These are phyloP conservation scores for Microctonus aethiopoides DNA, from an alignment of 2,888 invertebrate species.

Conservation along the genomic window DNA sequence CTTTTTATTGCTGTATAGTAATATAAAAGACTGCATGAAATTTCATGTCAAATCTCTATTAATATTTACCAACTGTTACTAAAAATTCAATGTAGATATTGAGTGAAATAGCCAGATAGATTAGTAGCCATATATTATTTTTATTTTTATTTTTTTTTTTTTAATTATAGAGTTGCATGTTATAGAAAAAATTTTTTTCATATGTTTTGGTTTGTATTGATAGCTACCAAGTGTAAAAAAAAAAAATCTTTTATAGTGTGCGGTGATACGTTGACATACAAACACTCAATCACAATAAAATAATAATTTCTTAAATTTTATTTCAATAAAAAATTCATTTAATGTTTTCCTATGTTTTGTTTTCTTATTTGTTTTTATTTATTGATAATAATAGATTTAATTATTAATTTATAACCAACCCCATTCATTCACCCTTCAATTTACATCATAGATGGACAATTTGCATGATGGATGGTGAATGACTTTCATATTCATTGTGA, in stretches of 20 bases:
- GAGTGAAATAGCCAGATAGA: background rate
- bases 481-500: background rate
- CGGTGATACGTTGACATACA: background rate
- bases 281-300: background rate
- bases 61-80: background rate
- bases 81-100: background rate
- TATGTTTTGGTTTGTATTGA: background rate
- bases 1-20: no score
- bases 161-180: background rate
- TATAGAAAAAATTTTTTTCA: background rate
- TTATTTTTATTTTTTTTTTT: background rate
- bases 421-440: background rate
- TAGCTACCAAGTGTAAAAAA: background rate
- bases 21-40: background rate
- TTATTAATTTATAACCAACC: background rate
- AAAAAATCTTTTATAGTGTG: background rate
- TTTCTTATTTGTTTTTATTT: background rate
- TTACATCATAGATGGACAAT: background rate
- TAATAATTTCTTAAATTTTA: background rate
- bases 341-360: background rate
- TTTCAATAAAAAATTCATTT: background rate
- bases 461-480: background rate
- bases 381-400: background rate
- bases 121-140: background rate
- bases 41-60: slow-evolving; percentile 1